Evolutionary conservation across 2,797 vertebrate genomes (phyloP), one percentile per base, ranked within the genome.

Genomic region (Aplochiton taeniatus): DNA sequence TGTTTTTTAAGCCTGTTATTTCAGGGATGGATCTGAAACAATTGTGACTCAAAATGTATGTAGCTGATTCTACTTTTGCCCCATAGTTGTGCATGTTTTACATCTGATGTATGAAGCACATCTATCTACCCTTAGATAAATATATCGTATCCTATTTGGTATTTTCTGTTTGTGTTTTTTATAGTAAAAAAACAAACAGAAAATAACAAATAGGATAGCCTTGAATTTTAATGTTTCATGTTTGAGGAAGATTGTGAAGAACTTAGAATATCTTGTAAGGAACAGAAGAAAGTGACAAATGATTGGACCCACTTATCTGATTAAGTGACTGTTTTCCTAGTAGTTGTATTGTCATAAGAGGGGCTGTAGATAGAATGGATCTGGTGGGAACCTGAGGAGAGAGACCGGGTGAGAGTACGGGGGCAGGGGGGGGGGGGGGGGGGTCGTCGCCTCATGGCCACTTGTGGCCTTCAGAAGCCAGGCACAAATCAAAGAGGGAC

Each of bases 391-490:
- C 70, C 82, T 58, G 56, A 63, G 18, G 56, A 63, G 18, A 54
- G 52, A 58, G 62, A 51, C 17, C 19, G 54, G 1, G 50, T 67
- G 65, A 71, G 14, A 19, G 81, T 63, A 61, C 63, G 74, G 76
- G 74, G 31, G 81, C 61, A 61, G 65, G 74, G 76, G 74, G 66
- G 63, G 62, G 69, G 73, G 82, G 80, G 79, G 70, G 74, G 83
- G 86, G 83, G 79, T 88, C 3, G 31, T 31, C 31, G 31, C 31
- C 89, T 85, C 87, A 88, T 78, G 78, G 81, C 84, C 88, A 93
- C 89, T 92, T 93, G 88, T 90, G 89, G 91, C 89, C 87, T 90
- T 91, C 88, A 81, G 79, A 88, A 82, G 77, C 52, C 71, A 68
- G 77, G 82, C 86, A 85, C 88, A 89, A 90, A 91, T 92, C 89